phyloP scores from a whole-genome alignment of 1,140 invertebrate genomes.

The Nephila pilipes region DNA sequence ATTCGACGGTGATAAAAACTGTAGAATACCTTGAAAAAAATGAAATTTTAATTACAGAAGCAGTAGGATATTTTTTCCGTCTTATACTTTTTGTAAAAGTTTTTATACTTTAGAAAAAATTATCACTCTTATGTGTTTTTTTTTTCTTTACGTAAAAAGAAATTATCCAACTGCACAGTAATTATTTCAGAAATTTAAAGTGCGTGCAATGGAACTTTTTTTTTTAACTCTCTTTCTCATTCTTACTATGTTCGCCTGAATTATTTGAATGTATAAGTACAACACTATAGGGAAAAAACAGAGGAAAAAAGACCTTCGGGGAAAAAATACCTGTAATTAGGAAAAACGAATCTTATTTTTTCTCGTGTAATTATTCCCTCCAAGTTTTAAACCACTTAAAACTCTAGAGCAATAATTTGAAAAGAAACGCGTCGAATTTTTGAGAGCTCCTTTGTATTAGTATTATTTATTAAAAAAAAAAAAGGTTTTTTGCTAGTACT shows the following conservation, averaged over 20 bases:
- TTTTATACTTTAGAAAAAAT: slow-evolving; percentile 37
- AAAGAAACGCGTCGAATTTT: neutral
- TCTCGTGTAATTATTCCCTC: neutral
- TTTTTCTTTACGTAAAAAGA: slow-evolving; percentile 15
- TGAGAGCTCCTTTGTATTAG: neutral
- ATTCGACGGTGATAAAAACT: slow-evolving; percentile 42
- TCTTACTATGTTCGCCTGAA: neutral
- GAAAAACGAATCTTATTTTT: slow-evolving; percentile 13
- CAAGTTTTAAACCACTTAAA: slow-evolving; percentile 22
- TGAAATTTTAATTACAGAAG: slow-evolving; percentile 55
- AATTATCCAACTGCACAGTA: slow-evolving; percentile 52
- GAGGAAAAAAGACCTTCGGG: neutral
- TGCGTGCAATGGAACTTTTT: neutral
- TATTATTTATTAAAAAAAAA: neutral
- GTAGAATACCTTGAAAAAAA: slow-evolving; percentile 16
- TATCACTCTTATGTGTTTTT: slow-evolving; percentile 37
- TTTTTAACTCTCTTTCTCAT: no score
- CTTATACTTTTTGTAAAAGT: neutral
- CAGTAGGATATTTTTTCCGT: neutral
- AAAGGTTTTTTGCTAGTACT: neutral
- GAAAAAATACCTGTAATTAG: slow-evolving; percentile 30
- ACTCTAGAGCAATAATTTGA: slow-evolving; percentile 26
- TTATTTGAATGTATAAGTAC: slow-evolving; percentile 20
- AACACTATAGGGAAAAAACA: neutral
- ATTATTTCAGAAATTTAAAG: slow-evolving; percentile 62